These are phyloP conservation scores for Nineta flava DNA, from an alignment of 2,888 invertebrate genomes.

Conservation along the genomic window DNA sequence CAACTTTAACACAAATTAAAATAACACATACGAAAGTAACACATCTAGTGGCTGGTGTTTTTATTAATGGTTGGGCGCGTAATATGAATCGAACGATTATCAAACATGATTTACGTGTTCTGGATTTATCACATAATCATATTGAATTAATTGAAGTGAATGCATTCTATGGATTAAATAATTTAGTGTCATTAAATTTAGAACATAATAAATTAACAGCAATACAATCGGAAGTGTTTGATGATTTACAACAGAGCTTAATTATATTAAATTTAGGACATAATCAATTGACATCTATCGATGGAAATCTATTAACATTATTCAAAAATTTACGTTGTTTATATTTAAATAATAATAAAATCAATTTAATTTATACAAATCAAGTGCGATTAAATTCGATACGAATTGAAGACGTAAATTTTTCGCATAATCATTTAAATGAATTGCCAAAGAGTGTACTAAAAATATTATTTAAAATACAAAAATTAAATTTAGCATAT, in stretches of 20 bases:
- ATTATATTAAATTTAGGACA: background rate
- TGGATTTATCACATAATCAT: background rate
- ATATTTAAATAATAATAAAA: background rate
- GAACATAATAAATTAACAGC: background rate
- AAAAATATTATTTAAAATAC: background rate
- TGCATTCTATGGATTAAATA: background rate
- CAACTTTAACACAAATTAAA: background rate
- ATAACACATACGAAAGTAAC: background rate
- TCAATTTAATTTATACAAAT: background rate
- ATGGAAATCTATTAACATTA: background rate
- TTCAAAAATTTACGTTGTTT: background rate
- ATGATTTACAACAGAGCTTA: background rate
- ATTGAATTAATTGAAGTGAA: background rate
- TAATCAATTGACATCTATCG: background rate
- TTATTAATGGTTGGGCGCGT: background rate
- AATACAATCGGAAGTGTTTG: background rate
- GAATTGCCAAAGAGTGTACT: background rate
- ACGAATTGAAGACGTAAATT: background rate
- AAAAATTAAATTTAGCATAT: background rate
- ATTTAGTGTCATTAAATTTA: background rate
- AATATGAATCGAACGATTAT: background rate
- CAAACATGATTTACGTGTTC: background rate
- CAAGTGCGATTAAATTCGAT: background rate
- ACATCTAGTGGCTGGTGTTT: background rate
- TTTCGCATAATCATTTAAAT: background rate